Evolutionary conservation across 2,113 vertebrate species (phyloP).

Genomic region (Ursus arctos): DNA sequence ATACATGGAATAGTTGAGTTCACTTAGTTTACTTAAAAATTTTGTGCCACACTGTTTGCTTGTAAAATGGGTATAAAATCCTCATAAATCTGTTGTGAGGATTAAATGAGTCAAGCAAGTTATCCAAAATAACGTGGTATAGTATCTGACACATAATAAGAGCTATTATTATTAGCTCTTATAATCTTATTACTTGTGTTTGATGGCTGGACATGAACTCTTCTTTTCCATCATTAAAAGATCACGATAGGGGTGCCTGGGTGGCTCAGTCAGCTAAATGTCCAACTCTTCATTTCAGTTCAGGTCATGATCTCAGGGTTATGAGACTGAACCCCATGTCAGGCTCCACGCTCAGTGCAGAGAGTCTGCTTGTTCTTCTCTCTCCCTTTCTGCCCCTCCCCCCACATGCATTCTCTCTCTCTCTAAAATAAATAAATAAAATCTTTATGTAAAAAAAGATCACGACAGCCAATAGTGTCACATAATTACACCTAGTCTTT

Average conservation of each 20-base stretch:
- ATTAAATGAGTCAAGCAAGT: background rate
- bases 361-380: too few relatives aligned
- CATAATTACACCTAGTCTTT: background rate
- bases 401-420: too few relatives aligned
- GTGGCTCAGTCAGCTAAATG: background rate
- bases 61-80: background rate
- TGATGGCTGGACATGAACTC: background rate
- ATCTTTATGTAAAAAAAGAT: too few relatives aligned
- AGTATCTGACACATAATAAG: background rate
- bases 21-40: background rate
- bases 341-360: too few relatives aligned
- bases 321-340: too few relatives aligned
- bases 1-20: background rate
- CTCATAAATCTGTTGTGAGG: background rate
- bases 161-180: background rate
- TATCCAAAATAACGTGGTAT: background rate
- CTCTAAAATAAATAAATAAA: too few relatives aligned
- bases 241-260: background rate
- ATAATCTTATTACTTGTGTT: background rate
- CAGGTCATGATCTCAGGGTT: too few relatives aligned
- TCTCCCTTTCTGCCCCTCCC: too few relatives aligned
- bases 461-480: background rate
- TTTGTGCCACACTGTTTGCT: background rate
- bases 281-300: too few relatives aligned
- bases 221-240: background rate